phyloP scores from a whole-genome alignment of 2,797 vertebrate genomes.

The Macrochelys suwanniensis region DNA sequence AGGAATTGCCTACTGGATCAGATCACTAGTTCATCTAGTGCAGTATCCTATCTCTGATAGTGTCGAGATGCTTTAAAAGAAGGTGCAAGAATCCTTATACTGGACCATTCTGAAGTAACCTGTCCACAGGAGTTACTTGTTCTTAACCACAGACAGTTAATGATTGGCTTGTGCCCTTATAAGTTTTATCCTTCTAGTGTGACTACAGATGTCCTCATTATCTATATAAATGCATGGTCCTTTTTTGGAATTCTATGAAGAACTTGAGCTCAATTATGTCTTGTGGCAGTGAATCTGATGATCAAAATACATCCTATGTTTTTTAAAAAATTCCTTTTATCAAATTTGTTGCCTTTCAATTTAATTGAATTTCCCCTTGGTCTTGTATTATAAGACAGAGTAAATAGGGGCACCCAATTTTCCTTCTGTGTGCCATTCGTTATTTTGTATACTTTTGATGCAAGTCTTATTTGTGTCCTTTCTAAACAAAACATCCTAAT shows the following conservation, averaged over 20 bases:
- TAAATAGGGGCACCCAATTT: background rate
- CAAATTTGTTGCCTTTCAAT: slow-evolving; percentile 11
- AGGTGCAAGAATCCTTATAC: slow-evolving; percentile 53
- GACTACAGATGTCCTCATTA: background rate
- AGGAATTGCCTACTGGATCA: background rate
- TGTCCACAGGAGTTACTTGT: background rate
- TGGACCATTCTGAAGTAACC: background rate
- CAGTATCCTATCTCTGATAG: slow-evolving; percentile 50
- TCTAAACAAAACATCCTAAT: background rate
- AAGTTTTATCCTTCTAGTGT: slow-evolving; percentile 9
- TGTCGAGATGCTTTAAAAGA: slow-evolving; percentile 54
- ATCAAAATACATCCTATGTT: accelerated
- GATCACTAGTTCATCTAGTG: slow-evolving; percentile 35
- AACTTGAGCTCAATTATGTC: slow-evolving; percentile 16
- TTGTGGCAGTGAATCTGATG: background rate
- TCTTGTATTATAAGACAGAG: background rate
- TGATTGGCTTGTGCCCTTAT: slow-evolving; percentile 6
- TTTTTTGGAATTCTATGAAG: background rate
- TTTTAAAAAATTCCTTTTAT: background rate
- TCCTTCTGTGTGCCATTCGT: background rate
- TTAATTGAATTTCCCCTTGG: background rate
- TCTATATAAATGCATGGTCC: background rate
- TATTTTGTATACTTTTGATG: background rate
- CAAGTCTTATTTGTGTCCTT: background rate
- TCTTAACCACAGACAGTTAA: background rate